Percentiles rank a stretch among this genome's conserved stretches.
Conservation (phyloP, 30 jellyfish, hydroid and myxozoan genomes). For the Nemopilema nomurai region DNA sequence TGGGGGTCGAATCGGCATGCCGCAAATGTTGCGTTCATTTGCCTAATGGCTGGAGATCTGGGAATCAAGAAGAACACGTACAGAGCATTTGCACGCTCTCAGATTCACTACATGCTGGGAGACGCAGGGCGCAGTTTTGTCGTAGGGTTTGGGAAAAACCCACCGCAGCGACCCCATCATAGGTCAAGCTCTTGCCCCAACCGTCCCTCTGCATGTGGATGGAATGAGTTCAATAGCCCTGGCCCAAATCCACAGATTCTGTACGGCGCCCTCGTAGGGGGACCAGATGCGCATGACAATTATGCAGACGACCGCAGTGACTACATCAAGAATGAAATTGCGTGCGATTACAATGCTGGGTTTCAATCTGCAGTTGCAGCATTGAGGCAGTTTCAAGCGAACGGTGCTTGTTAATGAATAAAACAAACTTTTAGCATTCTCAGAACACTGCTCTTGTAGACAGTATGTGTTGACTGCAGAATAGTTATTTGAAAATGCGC, state of each 20-base stretch:
- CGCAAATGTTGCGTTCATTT: slow-evolving; percentile 79
- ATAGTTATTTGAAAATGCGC: no score
- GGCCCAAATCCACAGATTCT: slow-evolving; percentile 54
- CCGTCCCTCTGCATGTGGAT: slow-evolving; percentile 58
- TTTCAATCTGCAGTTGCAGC: slow-evolving; percentile 86
- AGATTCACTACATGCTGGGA: slow-evolving; percentile 71
- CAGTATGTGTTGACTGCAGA: neutral
- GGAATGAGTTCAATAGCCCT: slow-evolving; percentile 34
- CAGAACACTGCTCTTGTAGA: neutral
- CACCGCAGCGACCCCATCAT: slow-evolving; percentile 79
- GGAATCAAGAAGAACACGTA: slow-evolving; percentile 31
- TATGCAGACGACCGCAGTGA: slow-evolving; percentile 61
- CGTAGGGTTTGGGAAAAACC: slow-evolving; percentile 78
- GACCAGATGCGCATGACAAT: slow-evolving; percentile 58
- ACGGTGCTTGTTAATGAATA: slow-evolving; percentile 19
- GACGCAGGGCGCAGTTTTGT: slow-evolving; percentile 72
- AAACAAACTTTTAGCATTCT: neutral
- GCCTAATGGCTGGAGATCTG: slow-evolving; percentile 57
- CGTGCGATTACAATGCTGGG: slow-evolving; percentile 76
- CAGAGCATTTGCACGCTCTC: slow-evolving; percentile 59
- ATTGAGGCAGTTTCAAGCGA: slow-evolving; percentile 21
- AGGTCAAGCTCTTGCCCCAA: slow-evolving; percentile 67
- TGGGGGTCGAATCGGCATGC: slow-evolving; percentile 88
- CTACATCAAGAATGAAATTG: slow-evolving; percentile 72
- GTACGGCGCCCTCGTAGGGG: slow-evolving; percentile 88